Evolutionary conservation across 2,797 vertebrate genomes (phyloP).

Genomic region (Cynopterus sphinx): DNA sequence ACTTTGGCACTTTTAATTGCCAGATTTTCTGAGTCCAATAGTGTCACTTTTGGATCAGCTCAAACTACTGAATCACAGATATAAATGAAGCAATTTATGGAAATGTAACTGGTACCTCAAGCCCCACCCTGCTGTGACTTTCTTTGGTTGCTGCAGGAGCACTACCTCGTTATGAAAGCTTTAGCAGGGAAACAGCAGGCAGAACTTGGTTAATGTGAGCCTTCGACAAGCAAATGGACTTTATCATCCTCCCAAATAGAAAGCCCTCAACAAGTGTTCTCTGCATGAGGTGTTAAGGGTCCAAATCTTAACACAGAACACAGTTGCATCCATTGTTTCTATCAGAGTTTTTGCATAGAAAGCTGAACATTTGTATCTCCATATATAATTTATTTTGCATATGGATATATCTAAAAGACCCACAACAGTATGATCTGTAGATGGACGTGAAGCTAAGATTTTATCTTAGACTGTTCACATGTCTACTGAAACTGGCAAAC

Average conservation of each 20-base stretch:
- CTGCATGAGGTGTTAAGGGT: neutral
- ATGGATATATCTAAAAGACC: neutral
- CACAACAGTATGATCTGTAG: neutral
- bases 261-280: neutral
- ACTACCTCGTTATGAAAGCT: neutral
- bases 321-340: neutral
- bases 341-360: neutral
- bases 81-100: slow-evolving; percentile 23
- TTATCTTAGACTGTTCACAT: neutral
- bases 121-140: neutral
- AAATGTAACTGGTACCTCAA: neutral
- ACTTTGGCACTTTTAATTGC: neutral
- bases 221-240: neutral
- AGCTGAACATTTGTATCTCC: neutral
- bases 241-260: neutral
- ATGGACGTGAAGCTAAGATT: neutral
- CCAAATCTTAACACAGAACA: neutral
- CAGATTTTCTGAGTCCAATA: neutral
- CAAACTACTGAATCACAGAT: neutral
- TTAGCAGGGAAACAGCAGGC: neutral
- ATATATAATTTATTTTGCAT: neutral
- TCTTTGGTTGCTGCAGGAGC: neutral
- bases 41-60: neutral
- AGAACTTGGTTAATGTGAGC: neutral
- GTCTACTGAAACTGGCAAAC: neutral